Evolutionary conservation across 2,888 invertebrate genomes (phyloP).

Genomic region (Alloplasta piceator): DNA sequence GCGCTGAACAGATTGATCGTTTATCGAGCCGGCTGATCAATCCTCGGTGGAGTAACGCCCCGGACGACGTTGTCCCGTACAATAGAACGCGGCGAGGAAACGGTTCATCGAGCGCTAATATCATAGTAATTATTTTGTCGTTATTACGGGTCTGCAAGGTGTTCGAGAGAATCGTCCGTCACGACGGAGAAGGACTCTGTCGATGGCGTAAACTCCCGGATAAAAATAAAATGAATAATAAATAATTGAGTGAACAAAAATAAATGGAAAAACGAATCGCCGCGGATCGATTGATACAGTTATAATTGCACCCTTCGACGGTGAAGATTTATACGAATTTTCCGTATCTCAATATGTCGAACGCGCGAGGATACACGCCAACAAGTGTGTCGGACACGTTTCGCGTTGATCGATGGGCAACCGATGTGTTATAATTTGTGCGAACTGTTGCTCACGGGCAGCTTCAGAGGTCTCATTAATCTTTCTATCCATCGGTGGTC

Average conservation of each 20-base stretch:
- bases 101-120: constrained; percentile 52
- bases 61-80: constrained; percentile 9
- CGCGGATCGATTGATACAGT: not conserved
- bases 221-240: constrained; percentile 1
- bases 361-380: not conserved
- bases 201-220: not conserved
- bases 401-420: not conserved
- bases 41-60: not conserved
- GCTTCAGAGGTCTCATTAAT: constrained; percentile 38
- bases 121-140: constrained; percentile 46
- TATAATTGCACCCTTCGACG: not conserved
- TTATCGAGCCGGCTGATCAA: constrained; percentile 3
- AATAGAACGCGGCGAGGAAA: constrained; percentile 26
- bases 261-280: not conserved
- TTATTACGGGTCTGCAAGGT: not conserved
- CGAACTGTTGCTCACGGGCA: not conserved
- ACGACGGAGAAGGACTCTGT: constrained; percentile 4
- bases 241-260: not conserved
- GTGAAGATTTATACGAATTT: not conserved
- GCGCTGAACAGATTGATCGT: constrained; percentile 28
- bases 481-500: constrained; percentile 24
- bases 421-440: constrained; percentile 13
- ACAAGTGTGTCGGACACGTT: not conserved
- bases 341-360: not conserved
- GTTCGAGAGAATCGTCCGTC: not conserved